These are phyloP conservation scores for Crossaster papposus DNA, from an alignment of 53 echinoderm and acorn worm genomes.

Conservation along the genomic window DNA sequence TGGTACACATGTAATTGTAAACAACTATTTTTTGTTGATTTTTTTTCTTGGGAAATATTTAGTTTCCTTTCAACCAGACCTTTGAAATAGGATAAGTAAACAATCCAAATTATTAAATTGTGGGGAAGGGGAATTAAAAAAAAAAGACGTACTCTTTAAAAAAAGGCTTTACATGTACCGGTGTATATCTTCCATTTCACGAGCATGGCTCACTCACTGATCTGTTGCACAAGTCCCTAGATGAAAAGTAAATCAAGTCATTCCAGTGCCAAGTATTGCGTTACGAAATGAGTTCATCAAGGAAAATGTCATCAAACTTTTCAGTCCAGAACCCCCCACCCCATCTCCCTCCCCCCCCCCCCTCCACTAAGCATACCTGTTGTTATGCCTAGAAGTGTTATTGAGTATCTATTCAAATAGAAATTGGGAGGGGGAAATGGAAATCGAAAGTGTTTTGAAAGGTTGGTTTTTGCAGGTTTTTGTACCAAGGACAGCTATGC, in stretches of 20 bases:
- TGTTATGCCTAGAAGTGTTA: neutral
- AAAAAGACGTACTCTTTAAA: too few relatives aligned
- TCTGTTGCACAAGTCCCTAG: neutral
- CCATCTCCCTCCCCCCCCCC: neutral
- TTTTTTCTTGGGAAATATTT: too few relatives aligned
- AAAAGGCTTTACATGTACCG: too few relatives aligned
- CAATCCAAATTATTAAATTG: too few relatives aligned
- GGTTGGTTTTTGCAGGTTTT: neutral
- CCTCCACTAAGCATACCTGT: neutral
- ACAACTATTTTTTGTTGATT: too few relatives aligned
- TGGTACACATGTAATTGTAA: too few relatives aligned
- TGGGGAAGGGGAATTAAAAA: too few relatives aligned
- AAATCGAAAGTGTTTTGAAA: neutral
- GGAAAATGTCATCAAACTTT: slow-evolving; percentile 23
- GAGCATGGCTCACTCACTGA: neutral
- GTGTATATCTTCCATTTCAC: neutral
- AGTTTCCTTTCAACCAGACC: too few relatives aligned
- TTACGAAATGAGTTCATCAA: neutral
- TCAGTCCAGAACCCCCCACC: neutral
- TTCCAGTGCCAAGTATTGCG: neutral
- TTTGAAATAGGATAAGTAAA: too few relatives aligned
- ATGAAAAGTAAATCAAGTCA: neutral
- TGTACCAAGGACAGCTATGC: neutral
- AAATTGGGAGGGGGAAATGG: neutral
- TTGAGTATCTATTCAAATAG: neutral